phyloP scores from a whole-genome alignment of 2,888 invertebrate species.

The Leptopilina drosophilae region DNA sequence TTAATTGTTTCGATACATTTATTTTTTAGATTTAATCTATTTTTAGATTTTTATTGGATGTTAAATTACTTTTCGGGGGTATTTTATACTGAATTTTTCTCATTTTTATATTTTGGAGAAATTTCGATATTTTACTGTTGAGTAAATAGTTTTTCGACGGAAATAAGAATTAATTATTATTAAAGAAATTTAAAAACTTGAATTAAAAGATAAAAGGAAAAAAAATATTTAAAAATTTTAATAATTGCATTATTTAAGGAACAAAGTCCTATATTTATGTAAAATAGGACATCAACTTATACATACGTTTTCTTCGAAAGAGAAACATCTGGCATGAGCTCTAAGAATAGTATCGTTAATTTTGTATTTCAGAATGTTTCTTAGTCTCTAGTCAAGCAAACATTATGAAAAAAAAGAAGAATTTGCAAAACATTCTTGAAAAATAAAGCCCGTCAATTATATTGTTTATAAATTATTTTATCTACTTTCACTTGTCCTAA shows the following conservation, averaged over 20 bases:
- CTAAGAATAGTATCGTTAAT: conserved; percentile 33
- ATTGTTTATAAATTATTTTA: neutral
- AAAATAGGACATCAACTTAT: conserved; percentile 13
- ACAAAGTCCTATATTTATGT: neutral
- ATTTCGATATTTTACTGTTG: no score
- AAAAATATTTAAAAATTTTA: no score
- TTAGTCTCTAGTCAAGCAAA: conserved; percentile 22
- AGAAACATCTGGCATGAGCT: conserved; percentile 38
- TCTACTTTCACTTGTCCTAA: neutral
- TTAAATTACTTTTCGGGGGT: no score
- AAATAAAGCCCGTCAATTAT: conserved; percentile 4
- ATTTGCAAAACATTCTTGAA: neutral
- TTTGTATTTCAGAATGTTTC: conserved; percentile 35
- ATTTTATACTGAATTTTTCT: no score
- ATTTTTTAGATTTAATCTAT: no score
- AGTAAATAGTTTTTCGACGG: no score
- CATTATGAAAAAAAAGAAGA: conserved; percentile 4
- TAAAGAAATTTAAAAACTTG: no score
- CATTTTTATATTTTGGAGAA: no score
- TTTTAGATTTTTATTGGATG: no score
- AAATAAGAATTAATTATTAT: no score
- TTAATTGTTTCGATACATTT: no score
- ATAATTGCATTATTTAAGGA: neutral
- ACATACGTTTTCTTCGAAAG: conserved; percentile 25
- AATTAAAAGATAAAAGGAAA: no score